Percentiles rank a stretch among this genome's conserved stretches.
These are phyloP conservation scores for Poeciliopsis prolifica DNA, from an alignment of 2,113 vertebrate species.

Conservation along the genomic window DNA sequence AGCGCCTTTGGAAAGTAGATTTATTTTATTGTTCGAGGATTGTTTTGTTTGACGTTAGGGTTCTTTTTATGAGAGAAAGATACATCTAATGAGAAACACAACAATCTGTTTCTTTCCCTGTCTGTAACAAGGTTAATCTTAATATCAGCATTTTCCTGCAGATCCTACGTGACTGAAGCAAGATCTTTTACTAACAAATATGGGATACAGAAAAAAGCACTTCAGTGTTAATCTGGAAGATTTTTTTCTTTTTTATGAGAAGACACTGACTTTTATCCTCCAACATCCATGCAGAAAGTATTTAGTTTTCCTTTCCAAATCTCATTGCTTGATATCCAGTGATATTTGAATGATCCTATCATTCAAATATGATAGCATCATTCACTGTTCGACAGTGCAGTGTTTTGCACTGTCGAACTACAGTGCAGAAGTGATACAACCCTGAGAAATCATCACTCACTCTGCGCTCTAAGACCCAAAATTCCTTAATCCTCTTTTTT, in stretches of 20 bases:
- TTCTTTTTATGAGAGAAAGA: not conserved
- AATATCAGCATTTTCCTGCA: too few species aligned
- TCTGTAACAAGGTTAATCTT: not conserved
- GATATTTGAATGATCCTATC: not conserved
- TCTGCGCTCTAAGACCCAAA: constrained; percentile 17
- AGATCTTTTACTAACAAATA: too few species aligned
- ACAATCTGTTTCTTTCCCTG: not conserved
- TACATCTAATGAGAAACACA: not conserved
- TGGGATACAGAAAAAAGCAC: too few species aligned
- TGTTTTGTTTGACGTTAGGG: not conserved
- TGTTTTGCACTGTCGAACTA: not conserved
- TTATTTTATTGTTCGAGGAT: not conserved
- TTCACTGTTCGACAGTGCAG: too few species aligned
- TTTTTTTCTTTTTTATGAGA: not conserved
- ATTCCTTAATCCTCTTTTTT: not conserved
- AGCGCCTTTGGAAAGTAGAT: too few species aligned
- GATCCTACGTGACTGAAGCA: too few species aligned
- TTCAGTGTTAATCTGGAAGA: not conserved
- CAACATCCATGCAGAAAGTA: not conserved
- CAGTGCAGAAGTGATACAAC: not conserved
- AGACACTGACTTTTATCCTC: not conserved
- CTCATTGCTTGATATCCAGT: not conserved
- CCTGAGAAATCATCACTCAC: constrained; percentile 26
- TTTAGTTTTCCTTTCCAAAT: constrained; percentile 10
- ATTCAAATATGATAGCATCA: too few species aligned